Percentiles rank a stretch among this genome's conserved stretches.
Evolutionary conservation across 2,888 invertebrate species (phyloP).

Genomic region (Macaria notata): DNA sequence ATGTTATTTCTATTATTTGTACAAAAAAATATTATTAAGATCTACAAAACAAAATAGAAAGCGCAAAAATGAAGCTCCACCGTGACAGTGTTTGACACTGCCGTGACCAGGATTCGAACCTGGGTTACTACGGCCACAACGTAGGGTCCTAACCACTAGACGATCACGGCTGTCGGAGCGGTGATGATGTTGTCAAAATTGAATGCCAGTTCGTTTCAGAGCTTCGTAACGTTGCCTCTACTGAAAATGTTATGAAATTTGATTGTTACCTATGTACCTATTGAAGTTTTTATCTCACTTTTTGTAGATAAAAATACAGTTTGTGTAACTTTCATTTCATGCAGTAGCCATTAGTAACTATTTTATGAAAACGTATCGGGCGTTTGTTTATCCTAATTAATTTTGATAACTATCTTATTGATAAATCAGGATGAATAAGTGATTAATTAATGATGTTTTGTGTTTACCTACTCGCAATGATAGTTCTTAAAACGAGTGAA

Average conservation of each 20-base stretch:
- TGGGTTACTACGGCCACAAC: conserved; percentile 90
- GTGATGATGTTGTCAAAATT: conserved; percentile 3
- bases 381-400: too few species aligned
- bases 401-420: too few species aligned
- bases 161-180: conserved; percentile 77
- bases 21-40: too few species aligned
- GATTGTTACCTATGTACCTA: background rate
- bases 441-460: too few species aligned
- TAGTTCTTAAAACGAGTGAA: too few species aligned
- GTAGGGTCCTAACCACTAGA: conserved; percentile 89
- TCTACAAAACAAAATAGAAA: background rate
- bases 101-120: conserved; percentile 89
- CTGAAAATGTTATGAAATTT: background rate
- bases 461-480: too few species aligned
- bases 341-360: background rate
- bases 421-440: too few species aligned
- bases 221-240: background rate
- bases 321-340: background rate
- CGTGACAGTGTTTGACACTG: conserved; percentile 64
- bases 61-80: conserved; percentile 34
- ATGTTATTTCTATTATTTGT: too few species aligned
- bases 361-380: too few species aligned
- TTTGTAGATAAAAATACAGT: background rate
- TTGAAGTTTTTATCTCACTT: background rate
- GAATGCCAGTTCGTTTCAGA: background rate